These are phyloP conservation scores for Stenichneumon culpator DNA, from an alignment of 2,888 invertebrate species.

Conservation along the genomic window DNA sequence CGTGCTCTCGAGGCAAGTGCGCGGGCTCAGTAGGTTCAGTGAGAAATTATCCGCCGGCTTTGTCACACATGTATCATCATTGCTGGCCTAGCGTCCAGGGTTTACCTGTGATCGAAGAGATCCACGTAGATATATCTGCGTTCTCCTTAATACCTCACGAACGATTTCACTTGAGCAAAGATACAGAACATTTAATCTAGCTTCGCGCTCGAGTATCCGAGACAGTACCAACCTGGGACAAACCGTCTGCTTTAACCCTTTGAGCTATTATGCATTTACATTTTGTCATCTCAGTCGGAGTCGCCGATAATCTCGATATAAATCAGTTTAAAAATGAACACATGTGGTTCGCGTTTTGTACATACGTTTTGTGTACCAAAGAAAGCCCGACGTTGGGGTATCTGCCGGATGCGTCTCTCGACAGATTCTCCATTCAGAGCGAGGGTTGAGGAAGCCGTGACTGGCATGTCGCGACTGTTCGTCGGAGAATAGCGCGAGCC, in stretches of 20 bases:
- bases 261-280: no score
- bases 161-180: slow-evolving; percentile 38
- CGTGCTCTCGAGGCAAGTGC: slow-evolving; percentile 57
- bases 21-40: slow-evolving; percentile 55
- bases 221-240: background rate
- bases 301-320: no score
- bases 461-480: slow-evolving; percentile 4
- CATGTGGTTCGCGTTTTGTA: no score
- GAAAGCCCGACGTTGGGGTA: slow-evolving; percentile 12
- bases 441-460: slow-evolving; percentile 1
- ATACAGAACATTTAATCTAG: slow-evolving; percentile 42
- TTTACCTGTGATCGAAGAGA: slow-evolving; percentile 46
- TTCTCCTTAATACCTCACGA: slow-evolving; percentile 47
- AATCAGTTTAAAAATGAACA: no score
- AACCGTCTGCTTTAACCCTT: no score
- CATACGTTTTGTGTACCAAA: no score
- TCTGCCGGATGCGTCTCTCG: slow-evolving; percentile 44
- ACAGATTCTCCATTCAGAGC: slow-evolving; percentile 45
- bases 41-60: slow-evolving; percentile 55
- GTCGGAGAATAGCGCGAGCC: slow-evolving; percentile 25
- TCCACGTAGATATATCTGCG: slow-evolving; percentile 22
- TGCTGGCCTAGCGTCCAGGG: background rate
- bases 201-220: slow-evolving; percentile 14
- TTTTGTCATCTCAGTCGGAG: no score
- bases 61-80: slow-evolving; percentile 15